Percentiles rank a stretch among this genome's conserved stretches.
Conservation (phyloP, 1,140 invertebrate genomes). For the Globodera ellingtonae region DNA sequence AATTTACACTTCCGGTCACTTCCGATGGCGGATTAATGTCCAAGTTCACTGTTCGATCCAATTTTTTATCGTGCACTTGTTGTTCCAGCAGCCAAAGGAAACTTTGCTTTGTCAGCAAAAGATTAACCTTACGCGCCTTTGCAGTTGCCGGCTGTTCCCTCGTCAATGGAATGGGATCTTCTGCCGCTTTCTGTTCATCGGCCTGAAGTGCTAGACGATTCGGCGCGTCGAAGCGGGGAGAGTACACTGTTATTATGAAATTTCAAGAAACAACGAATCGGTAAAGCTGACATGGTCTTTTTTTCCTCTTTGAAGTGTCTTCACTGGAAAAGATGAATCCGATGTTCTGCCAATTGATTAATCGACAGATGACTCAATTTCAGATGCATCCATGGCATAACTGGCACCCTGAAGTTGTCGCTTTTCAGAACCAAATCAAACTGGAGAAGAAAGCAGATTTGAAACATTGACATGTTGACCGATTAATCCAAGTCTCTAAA, state of each 20-base stretch:
- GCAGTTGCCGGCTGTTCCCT: neutral
- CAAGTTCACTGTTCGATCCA: neutral
- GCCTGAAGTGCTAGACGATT: neutral
- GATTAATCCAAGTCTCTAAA: slow-evolving; percentile 7
- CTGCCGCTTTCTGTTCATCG: neutral
- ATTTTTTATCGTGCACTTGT: neutral
- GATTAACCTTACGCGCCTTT: neutral
- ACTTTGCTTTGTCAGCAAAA: neutral
- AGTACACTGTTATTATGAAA: too few species aligned
- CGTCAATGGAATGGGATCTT: neutral
- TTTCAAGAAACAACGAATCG: too few species aligned
- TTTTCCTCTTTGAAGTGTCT: neutral
- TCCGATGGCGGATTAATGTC: neutral
- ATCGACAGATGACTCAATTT: neutral
- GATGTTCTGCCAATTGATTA: neutral
- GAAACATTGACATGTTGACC: slow-evolving; percentile 26
- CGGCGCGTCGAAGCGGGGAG: neutral
- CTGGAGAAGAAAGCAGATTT: slow-evolving; percentile 27
- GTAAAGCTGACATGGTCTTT: neutral
- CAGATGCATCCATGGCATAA: too few species aligned
- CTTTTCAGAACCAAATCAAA: neutral
- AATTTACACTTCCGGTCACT: neutral
- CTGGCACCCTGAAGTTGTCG: too few species aligned
- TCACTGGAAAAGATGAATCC: too few species aligned
- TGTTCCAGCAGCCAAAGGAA: neutral